These are phyloP conservation scores for Strigops habroptila DNA, from an alignment of 2,113 vertebrate genomes.

Conservation along the genomic window DNA sequence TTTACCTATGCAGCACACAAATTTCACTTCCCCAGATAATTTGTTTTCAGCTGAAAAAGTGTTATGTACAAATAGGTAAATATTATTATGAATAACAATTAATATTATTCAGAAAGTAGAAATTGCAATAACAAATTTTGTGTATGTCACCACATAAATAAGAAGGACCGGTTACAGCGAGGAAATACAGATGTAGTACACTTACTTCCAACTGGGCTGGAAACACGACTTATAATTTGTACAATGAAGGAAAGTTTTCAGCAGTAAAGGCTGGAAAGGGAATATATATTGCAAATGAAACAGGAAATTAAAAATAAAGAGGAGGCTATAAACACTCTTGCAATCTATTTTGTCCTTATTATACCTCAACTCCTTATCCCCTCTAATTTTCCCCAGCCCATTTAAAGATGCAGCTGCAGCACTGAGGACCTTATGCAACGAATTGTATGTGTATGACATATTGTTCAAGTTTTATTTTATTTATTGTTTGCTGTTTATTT, in stretches of 20 bases:
- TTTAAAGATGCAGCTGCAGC: background rate
- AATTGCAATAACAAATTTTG: background rate
- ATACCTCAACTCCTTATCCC: background rate
- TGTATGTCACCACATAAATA: background rate
- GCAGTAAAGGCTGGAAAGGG: background rate
- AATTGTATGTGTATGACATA: background rate
- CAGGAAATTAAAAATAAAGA: background rate
- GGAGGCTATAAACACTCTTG: background rate
- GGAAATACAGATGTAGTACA: background rate
- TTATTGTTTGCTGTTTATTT: background rate
- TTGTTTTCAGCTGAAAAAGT: background rate
- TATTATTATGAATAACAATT: background rate
- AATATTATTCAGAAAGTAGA: background rate
- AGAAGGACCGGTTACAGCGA: background rate
- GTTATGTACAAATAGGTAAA: background rate
- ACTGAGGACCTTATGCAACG: background rate
- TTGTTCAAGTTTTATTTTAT: background rate
- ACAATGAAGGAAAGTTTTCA: background rate
- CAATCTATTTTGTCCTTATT: background rate
- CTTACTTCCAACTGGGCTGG: background rate
- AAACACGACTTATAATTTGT: background rate
- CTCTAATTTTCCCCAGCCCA: background rate
- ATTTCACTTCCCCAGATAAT: background rate
- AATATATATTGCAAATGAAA: background rate
- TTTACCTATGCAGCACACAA: background rate